Evolutionary conservation across 2,888 invertebrate genomes (phyloP).

Genomic region (Lingula anatina): DNA sequence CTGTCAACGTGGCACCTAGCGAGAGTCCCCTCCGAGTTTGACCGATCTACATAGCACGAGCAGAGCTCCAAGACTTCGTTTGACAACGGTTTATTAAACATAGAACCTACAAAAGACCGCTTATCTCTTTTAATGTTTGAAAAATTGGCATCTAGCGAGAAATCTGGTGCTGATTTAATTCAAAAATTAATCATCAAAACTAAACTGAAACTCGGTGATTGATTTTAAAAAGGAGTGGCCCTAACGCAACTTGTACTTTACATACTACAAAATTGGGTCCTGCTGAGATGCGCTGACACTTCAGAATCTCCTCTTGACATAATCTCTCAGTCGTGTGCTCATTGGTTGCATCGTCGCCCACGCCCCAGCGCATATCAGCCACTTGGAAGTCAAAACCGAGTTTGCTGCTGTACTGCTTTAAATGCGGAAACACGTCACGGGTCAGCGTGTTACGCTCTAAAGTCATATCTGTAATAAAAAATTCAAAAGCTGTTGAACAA

Average conservation of each 20-base stretch:
- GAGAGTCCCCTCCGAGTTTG: no score
- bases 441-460: constrained; percentile 40
- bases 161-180: no score
- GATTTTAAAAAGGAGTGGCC: no score
- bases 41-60: no score
- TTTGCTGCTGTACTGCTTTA: constrained; percentile 28
- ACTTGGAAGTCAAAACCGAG: constrained; percentile 41
- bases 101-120: no score
- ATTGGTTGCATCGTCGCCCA: constrained; percentile 39
- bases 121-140: no score
- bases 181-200: no score
- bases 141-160: no score
- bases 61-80: no score
- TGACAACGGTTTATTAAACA: no score
- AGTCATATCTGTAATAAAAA: constrained; percentile 27
- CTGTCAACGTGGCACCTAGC: no score
- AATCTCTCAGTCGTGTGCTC: constrained; percentile 40
- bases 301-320: constrained; percentile 39
- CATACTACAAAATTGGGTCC: constrained; percentile 47
- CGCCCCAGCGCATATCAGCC: constrained; percentile 49
- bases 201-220: no score
- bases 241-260: constrained; percentile 1
- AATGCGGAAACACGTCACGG: constrained; percentile 29
- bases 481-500: not conserved
- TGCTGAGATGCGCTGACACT: constrained; percentile 38